phyloP scores from a whole-genome alignment of 2,797 vertebrate species.

The Mallotus villosus region DNA sequence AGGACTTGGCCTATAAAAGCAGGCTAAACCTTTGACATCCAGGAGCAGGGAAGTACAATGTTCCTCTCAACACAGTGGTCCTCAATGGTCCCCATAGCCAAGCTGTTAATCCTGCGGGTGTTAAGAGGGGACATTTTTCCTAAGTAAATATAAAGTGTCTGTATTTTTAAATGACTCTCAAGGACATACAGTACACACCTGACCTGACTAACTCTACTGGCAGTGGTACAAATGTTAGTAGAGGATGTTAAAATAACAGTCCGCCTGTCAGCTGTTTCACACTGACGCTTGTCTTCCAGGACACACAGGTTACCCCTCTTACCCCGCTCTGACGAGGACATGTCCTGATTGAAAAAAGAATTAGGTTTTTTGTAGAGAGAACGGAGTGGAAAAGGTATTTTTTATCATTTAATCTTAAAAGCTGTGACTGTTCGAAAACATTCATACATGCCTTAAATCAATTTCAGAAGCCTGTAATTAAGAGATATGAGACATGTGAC shows the following conservation, averaged over 20 bases:
- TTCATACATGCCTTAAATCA: not conserved
- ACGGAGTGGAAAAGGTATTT: not conserved
- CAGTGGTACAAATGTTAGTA: not conserved
- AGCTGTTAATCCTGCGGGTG: not conserved
- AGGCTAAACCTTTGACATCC: slow-evolving; percentile 44
- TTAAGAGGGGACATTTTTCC: slow-evolving; percentile 6
- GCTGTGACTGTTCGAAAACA: not conserved
- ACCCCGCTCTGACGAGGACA: not conserved
- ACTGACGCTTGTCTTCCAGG: not conserved
- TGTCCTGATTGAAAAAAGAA: not conserved
- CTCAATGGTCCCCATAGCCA: not conserved
- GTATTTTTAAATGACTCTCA: not conserved
- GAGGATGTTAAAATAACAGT: not conserved
- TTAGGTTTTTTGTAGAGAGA: not conserved
- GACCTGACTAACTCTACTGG: not conserved
- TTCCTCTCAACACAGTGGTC: not conserved
- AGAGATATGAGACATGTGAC: slow-evolving; percentile 1
- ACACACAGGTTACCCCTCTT: not conserved
- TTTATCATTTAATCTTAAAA: not conserved
- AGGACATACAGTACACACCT: not conserved
- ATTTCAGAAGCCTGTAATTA: slow-evolving; percentile 3
- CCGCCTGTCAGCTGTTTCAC: not conserved
- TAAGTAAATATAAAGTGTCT: slow-evolving; percentile 19
- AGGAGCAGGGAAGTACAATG: slow-evolving; percentile 21
- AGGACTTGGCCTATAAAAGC: slow-evolving; percentile 35